Evolutionary conservation across 2,797 vertebrate genomes (phyloP), one percentile per base, ranked within the genome.

Genomic region (Thalassophryne amazonica): DNA sequence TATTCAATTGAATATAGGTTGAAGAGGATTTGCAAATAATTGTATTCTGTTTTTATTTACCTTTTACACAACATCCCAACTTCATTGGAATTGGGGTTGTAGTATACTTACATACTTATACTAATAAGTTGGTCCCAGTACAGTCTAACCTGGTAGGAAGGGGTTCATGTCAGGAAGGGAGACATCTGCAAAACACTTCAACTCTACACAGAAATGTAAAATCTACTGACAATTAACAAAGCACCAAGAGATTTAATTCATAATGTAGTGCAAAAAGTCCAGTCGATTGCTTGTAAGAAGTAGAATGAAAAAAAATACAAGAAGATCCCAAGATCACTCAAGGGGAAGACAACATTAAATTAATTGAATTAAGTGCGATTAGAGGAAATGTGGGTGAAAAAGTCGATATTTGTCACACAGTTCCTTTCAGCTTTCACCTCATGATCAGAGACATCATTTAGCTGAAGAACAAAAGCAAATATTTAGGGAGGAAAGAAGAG

Each of bases 401-500:
- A 67, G 56, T 77, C 69, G 47, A 59, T 37, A 67, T 73, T 81
- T 80, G 78, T 78, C 76, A 75, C 53, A 52, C 52, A 55, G 62
- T 61, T 61, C 67, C 75, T 75, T 64, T 76, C 67, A 69, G 83
- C 64, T 39, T 63, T 80, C 77, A 42, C 71, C 73, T 73, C 33
- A 34, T 76, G 73, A 86, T 88, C 75, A 81, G 69, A 88, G 69
- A 54, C 79, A 60, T 83, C 78, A 85, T 81, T 85, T 84, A 86
- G 87, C 86, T 77, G 73, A 68, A 85, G 73, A 86, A 87, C 67
- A 86, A 83, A 85, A 82, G 78, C 80, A 88, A 86, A 85, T 79
- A 84, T 88, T 86, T 84, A 73, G 63, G 38, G 60, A 84, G 56
- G 53, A 55, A 51, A 43, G 63, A 38, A 56, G 66, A 49, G 28